Evolutionary conservation across 2,797 vertebrate genomes (phyloP), one percentile per base, ranked within the genome.

Genomic region (Cyclopterus lumpus): DNA sequence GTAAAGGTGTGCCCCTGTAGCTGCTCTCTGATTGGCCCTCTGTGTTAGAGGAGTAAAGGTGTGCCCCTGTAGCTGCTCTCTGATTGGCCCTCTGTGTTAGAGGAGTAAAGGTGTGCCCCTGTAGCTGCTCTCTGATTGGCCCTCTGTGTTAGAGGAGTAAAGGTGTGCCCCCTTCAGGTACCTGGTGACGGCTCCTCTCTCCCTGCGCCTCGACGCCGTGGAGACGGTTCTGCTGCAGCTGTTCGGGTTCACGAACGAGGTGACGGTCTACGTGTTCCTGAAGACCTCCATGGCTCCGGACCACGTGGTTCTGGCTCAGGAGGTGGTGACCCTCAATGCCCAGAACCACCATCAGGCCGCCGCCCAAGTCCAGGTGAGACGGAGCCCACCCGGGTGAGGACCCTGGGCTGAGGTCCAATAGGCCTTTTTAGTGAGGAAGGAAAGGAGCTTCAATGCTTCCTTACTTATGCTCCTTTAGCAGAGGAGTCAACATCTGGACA

Each of bases 221-320:
- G 95, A 97, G 87, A 95, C 88, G 2, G 93, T 99, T 11, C 81
- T 98, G 14, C 72, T 97, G 66, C 97, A 99, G 89, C 79, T 95
- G 67, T 97, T 96, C 78, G 96, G 94, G 15, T 96, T 95, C 5
- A 67, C 93, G 0, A 14, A 91, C 28, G 91, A 92, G 15, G 95
- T 96, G 71, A 73, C 9, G 1, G 91, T 95, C 42, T 79, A 62
- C 0, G 48, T 99, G 9, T 93, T 84, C 42, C 42, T 98, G 16
- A 96, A 89, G 89, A 97, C 95, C 65, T 96, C 93, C 48, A 95
- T 97, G 65, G 96, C 95, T 66, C 86, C 87, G 6, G 75, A 38
- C 2, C 6, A 86, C 1, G 73, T 36, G 69, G 92, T 91, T 18
- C 89, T 93, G 44, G 90, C 93, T 0, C 88, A 64, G n/a, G 91